Base-by-base conservation (phyloP, 2,797 vertebrate species). In the Botia kubotai region DNA sequence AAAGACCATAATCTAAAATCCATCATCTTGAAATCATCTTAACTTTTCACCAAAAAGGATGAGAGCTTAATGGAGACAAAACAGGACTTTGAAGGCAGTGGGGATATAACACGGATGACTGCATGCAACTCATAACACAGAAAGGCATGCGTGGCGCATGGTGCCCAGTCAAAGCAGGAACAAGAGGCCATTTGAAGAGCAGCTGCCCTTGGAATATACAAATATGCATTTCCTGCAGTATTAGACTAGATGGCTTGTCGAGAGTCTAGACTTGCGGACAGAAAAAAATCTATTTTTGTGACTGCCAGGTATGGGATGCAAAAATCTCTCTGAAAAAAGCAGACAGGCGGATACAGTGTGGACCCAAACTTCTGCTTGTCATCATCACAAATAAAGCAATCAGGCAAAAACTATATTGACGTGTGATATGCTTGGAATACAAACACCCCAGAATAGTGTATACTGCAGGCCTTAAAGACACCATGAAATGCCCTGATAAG, bases 81-180 rank as follows among this genome's bases (percentile, higher is more conserved):
- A 8, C 23, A 0, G 36, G 57, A 39, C 11, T n/a, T 43, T 13
- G 29, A 46, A 48, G 19, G 21, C 62, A 57, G 55, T 10, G 78
- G 66, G 58, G 58, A 84, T 10, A 17, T 39, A 75, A 80, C 81
- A 83, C 81, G 43, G 72, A 77, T 71, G 77, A 29, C 17, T 7
- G 67, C 82, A 91, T 90, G 90, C 90, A 87, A 84, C 21, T 36
- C 1, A 26, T 36, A n/a, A 84, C 72, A 58, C 4, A 14, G 52
- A 39, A 72, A 57, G 2, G 23, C 48, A 43, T 85, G 69, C 82
- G 23, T 81, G 76, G 12, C 52, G 70, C 23, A 43, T 52, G 36
- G 36, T 77, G 75, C 29, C 75, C 23, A 4, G 36, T 36, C 55
- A 74, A 77, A 79, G 74, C 74, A 75, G 63, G 17, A 66, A 73